These are phyloP conservation scores for Tragelaphus buxtoni DNA, from an alignment of 2,113 vertebrate species.

Conservation along the genomic window DNA sequence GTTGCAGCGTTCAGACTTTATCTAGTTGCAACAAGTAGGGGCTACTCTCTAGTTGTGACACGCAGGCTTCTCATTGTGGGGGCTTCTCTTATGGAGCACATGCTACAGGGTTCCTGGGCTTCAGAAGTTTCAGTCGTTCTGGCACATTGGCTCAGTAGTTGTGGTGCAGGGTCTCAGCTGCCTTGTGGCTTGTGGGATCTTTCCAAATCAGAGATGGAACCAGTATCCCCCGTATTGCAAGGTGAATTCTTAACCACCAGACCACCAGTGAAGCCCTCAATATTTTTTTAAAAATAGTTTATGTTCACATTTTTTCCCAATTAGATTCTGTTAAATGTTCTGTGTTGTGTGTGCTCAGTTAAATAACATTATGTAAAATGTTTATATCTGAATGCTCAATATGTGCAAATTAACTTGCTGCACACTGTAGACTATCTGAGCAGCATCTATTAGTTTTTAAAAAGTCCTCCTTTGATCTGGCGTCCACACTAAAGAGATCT, in stretches of 20 bases:
- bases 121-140: background rate
- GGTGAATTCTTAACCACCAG: background rate
- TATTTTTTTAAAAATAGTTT: background rate
- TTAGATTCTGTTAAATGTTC: background rate
- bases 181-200: background rate
- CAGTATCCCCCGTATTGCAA: background rate
- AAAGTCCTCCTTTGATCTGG: background rate
- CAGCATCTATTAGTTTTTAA: background rate
- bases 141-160: background rate
- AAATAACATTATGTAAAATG: background rate
- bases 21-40: background rate
- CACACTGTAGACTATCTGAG: background rate
- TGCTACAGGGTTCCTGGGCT: background rate
- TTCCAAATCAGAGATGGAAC: accelerated
- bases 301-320: background rate
- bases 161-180: background rate
- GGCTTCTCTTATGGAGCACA: background rate
- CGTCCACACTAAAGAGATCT: background rate
- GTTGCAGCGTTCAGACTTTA: background rate
- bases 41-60: background rate
- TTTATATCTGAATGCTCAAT: background rate
- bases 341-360: too few species aligned
- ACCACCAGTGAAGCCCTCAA: background rate
- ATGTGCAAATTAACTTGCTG: background rate
- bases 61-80: background rate